Percentiles rank a stretch among this genome's conserved stretches.
Evolutionary conservation across 2,797 vertebrate genomes (phyloP).

Genomic region (Anabas testudineus): DNA sequence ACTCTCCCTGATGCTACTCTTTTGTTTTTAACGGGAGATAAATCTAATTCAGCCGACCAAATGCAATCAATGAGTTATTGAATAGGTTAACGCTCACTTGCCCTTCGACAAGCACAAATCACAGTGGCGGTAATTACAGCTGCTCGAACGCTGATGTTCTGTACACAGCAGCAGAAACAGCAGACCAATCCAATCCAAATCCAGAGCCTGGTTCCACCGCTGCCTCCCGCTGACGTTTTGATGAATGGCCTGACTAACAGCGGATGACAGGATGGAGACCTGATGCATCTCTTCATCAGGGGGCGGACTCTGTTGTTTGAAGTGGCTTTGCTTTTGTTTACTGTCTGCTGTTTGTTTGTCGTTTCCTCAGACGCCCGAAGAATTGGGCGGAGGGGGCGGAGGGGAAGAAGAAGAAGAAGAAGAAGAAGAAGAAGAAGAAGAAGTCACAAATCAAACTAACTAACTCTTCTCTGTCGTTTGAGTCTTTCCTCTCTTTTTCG

Average conservation of each 20-base stretch:
- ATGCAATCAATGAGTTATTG: slow-evolving; percentile 45
- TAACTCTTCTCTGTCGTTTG: slow-evolving; percentile 14
- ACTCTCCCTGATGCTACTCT: slow-evolving; percentile 28
- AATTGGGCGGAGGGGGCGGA: slow-evolving; percentile 3
- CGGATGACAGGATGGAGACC: slow-evolving; percentile 52
- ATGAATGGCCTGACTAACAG: slow-evolving; percentile 54
- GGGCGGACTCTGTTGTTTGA: slow-evolving; percentile 33
- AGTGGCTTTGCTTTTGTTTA: slow-evolving; percentile 56
- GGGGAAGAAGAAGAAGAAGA: slow-evolving; percentile 9
- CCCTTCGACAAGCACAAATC: slow-evolving; percentile 37
- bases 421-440: slow-evolving; percentile 3
- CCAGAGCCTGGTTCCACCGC: slow-evolving; percentile 1
- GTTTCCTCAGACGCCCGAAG: slow-evolving; percentile 25
- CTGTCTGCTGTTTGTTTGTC: slow-evolving; percentile 31
- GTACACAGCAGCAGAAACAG: slow-evolving; percentile 15
- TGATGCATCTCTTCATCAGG: slow-evolving; percentile 50
- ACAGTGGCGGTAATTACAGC: slow-evolving; percentile 46
- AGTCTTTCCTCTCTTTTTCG: slow-evolving; percentile 6
- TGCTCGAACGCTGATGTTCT: slow-evolving; percentile 10
- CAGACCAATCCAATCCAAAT: neutral
- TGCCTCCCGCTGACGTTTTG: slow-evolving; percentile 49
- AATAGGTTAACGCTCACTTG: slow-evolving; percentile 51
- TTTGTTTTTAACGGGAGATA: slow-evolving; percentile 35
- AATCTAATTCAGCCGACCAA: slow-evolving; percentile 49
- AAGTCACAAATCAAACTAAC: slow-evolving; percentile 57